phyloP scores from a whole-genome alignment of 1,140 invertebrate species.

The Oncopodura yosiiana region DNA sequence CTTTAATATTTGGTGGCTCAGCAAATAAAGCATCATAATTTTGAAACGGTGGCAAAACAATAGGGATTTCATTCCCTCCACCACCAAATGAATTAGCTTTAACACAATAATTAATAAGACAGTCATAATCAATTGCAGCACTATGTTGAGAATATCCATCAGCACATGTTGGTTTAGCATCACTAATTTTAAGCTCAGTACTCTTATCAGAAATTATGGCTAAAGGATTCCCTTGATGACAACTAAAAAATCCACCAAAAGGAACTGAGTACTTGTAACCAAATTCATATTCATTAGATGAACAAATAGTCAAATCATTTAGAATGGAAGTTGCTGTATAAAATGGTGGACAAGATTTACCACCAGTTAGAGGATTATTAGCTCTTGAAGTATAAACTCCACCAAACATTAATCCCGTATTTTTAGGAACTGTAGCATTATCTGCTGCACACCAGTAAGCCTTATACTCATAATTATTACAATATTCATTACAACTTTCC shows the following conservation, averaged over 20 bases:
- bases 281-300: slow-evolving; percentile 4
- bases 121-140: slow-evolving; percentile 9
- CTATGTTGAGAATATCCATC: slow-evolving; percentile 9
- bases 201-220: neutral
- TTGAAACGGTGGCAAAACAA: slow-evolving; percentile 11
- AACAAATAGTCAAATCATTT: slow-evolving; percentile 6
- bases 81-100: neutral
- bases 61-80: neutral
- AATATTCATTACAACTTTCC: too few relatives aligned
- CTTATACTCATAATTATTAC: neutral
- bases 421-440: neutral
- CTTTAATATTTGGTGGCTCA: too few relatives aligned
- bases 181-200: neutral
- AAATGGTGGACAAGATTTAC: slow-evolving; percentile 3
- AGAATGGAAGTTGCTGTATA: neutral
- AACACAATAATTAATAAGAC: slow-evolving; percentile 5
- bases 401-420: slow-evolving; percentile 18
- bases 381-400: slow-evolving; percentile 3
- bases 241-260: slow-evolving; percentile 19
- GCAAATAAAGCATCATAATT: slow-evolving; percentile 1
- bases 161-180: slow-evolving; percentile 7
- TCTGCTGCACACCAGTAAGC: slow-evolving; percentile 9
- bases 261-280: neutral
- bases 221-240: slow-evolving; percentile 9
- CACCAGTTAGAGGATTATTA: slow-evolving; percentile 4